Base-by-base conservation (phyloP, 2,888 invertebrate genomes). In the Apamea epomidion region DNA sequence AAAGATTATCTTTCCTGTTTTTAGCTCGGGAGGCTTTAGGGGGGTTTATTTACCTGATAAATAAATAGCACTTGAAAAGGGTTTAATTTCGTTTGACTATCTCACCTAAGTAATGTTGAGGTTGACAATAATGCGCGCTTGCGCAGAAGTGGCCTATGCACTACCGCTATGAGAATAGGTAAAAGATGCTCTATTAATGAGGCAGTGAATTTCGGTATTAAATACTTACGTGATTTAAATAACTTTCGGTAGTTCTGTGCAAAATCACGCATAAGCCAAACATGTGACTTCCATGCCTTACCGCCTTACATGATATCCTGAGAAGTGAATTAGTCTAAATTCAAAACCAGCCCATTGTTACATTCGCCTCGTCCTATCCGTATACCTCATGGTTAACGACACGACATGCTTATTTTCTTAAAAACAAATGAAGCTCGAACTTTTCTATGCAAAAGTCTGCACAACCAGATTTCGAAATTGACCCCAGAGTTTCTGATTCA, bases 1-100 rank as follows among this genome's bases (percentile, higher is more conserved):
- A 86, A 65, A 88, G 62, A 86, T 88, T 82, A 14, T 58, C 65
- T 78, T 68, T 64, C 60, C 29, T 70, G 51, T 70, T 75, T 75
- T 65, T 29, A 70, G 51, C 78, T 72, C 12, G 3, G 42, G 16
- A 58, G 51, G 65, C 14, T 73, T 71, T 32, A 14, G 14, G 32
- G 4, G 29, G 37, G 29, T 58, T 60, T 65, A 64, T 73, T 62
- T 70, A 80, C 42, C 32, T 60, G 29, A 58, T 4, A 45, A 74
- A 29, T 45, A 48, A 29, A 29, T 7, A 37, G 1, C n/a, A n/a
- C 6, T 84, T 54, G 25, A 29, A 75, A 62, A 45, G 25, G 14
- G 68, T 60, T 67, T 32, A 2, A 83, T 78, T 16, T 65, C 4
- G 2, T 32, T 48, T 48, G 0, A 10, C 8, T 64, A 7, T 29